Evolutionary conservation across 2,888 invertebrate species (phyloP).

Genomic region (Lycophotia porphyrea): DNA sequence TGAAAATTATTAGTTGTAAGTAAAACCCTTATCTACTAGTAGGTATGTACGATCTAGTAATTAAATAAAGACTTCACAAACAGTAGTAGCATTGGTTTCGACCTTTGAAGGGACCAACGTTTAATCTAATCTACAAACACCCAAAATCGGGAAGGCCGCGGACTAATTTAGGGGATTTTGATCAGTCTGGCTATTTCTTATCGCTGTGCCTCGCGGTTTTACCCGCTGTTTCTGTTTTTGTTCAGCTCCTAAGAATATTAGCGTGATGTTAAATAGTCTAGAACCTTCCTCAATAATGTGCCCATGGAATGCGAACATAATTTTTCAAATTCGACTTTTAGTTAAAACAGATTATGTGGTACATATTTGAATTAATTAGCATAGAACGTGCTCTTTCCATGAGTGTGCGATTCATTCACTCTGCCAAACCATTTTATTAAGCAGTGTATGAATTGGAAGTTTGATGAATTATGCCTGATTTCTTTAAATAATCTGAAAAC

Average conservation of each 20-base stretch:
- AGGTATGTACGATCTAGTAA: constrained; percentile 1
- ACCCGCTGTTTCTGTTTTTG: neutral
- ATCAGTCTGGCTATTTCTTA: neutral
- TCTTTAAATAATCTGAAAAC: constrained; percentile 4
- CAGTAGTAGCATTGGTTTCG: neutral
- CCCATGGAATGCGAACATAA: neutral
- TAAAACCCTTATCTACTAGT: neutral
- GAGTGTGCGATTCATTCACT: too few species aligned
- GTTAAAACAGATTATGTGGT: too few species aligned
- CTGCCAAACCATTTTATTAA: too few species aligned
- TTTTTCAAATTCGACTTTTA: neutral
- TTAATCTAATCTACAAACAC: constrained; percentile 22
- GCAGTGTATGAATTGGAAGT: too few species aligned
- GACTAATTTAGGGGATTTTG: neutral
- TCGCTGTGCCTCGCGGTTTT: neutral
- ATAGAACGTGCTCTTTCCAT: too few species aligned
- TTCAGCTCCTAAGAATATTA: neutral
- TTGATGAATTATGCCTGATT: too few species aligned
- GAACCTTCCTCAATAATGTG: neutral
- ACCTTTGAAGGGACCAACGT: constrained; percentile 19
- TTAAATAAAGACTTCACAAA: constrained; percentile 26
- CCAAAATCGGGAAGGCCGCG: neutral
- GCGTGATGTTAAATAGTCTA: neutral
- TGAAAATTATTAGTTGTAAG: constrained; percentile 3
- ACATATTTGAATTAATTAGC: too few species aligned